These are phyloP conservation scores for Cephus pulcher DNA, from an alignment of 2,888 invertebrate genomes.

Conservation along the genomic window DNA sequence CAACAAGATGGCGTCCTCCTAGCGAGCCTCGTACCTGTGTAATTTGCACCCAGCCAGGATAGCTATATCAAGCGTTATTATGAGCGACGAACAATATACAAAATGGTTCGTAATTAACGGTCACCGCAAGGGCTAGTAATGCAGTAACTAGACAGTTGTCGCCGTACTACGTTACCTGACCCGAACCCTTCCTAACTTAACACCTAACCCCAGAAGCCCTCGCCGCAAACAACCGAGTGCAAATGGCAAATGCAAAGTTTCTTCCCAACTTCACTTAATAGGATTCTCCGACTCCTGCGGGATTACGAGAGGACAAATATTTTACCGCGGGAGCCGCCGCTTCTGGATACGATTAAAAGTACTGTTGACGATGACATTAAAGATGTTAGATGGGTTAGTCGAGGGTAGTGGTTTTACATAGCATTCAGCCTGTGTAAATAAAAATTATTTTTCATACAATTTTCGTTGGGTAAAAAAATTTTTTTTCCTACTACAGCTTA, in stretches of 20 bases:
- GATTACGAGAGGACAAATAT: slow-evolving; percentile 21
- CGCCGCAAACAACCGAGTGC: slow-evolving; percentile 16
- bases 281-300: slow-evolving; percentile 18
- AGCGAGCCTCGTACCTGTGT: background rate
- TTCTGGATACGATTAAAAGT: background rate
- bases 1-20: background rate
- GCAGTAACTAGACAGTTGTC: background rate
- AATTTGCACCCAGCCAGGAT: background rate
- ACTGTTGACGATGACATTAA: background rate
- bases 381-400: no score
- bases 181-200: background rate
- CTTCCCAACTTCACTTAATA: slow-evolving; percentile 17
- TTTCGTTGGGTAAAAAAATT: no score
- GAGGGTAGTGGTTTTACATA: background rate
- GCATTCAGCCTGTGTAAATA: background rate
- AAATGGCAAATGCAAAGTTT: slow-evolving; percentile 21
- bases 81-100: background rate
- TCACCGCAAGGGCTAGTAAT: background rate
- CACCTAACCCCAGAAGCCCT: slow-evolving; percentile 12
- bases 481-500: no score
- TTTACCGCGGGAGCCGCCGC: slow-evolving; percentile 4
- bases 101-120: background rate
- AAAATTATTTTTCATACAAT: background rate
- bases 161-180: background rate
- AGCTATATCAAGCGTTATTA: background rate